Percentiles rank a stretch among this genome's conserved stretches.
These are phyloP conservation scores for Salvelinus alpinus DNA, from an alignment of 2,113 vertebrate species.

Conservation along the genomic window DNA sequence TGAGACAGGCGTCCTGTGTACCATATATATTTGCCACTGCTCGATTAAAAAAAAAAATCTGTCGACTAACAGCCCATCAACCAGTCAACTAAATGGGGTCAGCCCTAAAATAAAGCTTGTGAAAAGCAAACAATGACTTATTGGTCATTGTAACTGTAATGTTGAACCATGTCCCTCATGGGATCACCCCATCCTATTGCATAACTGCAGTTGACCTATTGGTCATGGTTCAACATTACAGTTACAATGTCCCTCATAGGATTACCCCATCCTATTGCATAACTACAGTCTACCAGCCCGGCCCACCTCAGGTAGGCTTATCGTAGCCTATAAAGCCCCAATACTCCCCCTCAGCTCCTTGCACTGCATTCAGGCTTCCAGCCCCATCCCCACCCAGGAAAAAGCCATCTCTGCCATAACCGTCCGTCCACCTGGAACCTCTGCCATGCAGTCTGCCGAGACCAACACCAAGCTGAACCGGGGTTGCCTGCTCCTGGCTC, in stretches of 20 bases:
- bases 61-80: too few species aligned
- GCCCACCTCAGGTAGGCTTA: background rate
- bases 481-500: constrained; percentile 62
- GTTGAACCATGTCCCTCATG: constrained; percentile 9
- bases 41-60: too few species aligned
- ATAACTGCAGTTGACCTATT: constrained; percentile 36
- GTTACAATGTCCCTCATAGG: constrained; percentile 13
- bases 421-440: constrained; percentile 33
- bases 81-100: too few species aligned
- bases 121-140: constrained; percentile 58
- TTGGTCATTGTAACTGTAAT: constrained; percentile 7
- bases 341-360: background rate
- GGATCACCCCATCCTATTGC: constrained; percentile 50
- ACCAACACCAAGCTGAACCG: constrained; percentile 37
- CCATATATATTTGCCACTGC: too few species aligned
- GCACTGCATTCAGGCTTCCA: constrained; percentile 50
- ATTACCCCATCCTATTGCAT: constrained; percentile 51
- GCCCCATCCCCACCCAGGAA: constrained; percentile 1
- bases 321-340: constrained; percentile 54
- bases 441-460: constrained; percentile 65
- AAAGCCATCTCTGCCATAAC: constrained; percentile 5
- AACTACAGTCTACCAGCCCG: constrained; percentile 26
- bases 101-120: constrained; percentile 23
- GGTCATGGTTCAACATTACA: constrained; percentile 52
- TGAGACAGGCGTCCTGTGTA: too few species aligned